Evolutionary conservation across 2,888 invertebrate genomes (phyloP), one percentile per base, ranked within the genome.

Genomic region (Mythimna impura): DNA sequence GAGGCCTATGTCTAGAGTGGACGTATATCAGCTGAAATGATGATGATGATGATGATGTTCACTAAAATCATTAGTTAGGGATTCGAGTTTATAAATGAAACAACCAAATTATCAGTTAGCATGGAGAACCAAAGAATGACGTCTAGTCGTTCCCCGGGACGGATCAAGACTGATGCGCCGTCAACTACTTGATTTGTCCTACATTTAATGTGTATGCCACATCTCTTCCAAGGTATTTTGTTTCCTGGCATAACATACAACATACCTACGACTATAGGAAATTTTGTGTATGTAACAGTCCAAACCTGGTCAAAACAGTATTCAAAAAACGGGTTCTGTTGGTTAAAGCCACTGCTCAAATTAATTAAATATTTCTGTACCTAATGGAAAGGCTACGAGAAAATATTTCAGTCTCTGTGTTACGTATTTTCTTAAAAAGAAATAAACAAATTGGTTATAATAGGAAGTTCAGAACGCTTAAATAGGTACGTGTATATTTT

Each of bases 221-320:
- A 34, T 34, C 34, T 34, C 34, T 34, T 34, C 7, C 34, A 7
- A 34, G 5, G 10, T 65, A 58, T 82, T 78, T 20, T 30, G 36
- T 81, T 81, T 66, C 66, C 76, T 71, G 78, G 60, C 63, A 63
- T 63, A 34, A 55, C 20, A 8, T 22, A 22, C 57, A 30, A 30
- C 30, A 30, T 3, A 30, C 30, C 30, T 3, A 30, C 3, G 58
- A 69, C 61, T 66, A 17, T 57, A 22, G 14, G 8, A 61, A 34
- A 80, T 62, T 57, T 73, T 69, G 47, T 76, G 1, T 52, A 25
- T 12, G 25, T 10, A n/a, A 40, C 20, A 17, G 5, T 7, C 30
- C 12, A 22, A 22, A 66, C 63, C 40, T 58, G 20, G 30, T 64
- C 30, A 57, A 36, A 70, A 60, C 4, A 17, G 4, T 47, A 47